Evolutionary conservation across 2,113 vertebrate species (phyloP).

Genomic region (Oreochromis spilurus): DNA sequence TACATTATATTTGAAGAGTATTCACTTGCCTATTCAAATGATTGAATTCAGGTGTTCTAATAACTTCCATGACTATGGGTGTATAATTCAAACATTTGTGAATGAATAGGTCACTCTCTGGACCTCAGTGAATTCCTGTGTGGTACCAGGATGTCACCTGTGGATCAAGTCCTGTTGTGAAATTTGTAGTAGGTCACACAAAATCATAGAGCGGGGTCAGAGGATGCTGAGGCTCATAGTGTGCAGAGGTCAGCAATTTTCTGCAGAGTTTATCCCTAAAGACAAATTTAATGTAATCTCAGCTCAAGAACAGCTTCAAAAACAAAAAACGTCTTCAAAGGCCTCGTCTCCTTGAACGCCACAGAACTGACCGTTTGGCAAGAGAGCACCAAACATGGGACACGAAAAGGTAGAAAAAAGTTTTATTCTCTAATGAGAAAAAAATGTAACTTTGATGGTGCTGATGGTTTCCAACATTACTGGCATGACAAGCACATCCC

Average conservation of each 20-base stretch:
- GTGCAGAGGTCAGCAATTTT: neutral
- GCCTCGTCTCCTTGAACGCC: neutral
- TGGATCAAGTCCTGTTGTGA: neutral
- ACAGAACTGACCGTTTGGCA: neutral
- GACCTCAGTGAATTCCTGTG: neutral
- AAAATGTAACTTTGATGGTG: fast-evolving
- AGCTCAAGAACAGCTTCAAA: neutral
- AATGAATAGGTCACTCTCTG: neutral
- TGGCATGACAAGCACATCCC: fast-evolving
- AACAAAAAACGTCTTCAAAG: neutral
- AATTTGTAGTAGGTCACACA: neutral
- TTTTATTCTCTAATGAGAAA: neutral
- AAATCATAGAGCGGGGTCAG: neutral
- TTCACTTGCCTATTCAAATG: fast-evolving
- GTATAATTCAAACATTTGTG: neutral
- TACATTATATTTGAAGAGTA: neutral
- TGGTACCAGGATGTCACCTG: neutral
- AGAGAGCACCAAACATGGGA: neutral
- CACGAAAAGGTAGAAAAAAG: neutral
- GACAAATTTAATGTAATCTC: neutral
- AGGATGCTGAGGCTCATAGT: neutral
- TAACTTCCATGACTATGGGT: neutral
- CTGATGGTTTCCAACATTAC: neutral
- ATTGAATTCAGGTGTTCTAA: neutral
- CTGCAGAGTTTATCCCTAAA: neutral